A percentile compares a stretch with the other conserved stretches of the same genome.
These are phyloP conservation scores for Helogale parvula DNA, from an alignment of 2,113 vertebrate genomes.

Conservation along the genomic window DNA sequence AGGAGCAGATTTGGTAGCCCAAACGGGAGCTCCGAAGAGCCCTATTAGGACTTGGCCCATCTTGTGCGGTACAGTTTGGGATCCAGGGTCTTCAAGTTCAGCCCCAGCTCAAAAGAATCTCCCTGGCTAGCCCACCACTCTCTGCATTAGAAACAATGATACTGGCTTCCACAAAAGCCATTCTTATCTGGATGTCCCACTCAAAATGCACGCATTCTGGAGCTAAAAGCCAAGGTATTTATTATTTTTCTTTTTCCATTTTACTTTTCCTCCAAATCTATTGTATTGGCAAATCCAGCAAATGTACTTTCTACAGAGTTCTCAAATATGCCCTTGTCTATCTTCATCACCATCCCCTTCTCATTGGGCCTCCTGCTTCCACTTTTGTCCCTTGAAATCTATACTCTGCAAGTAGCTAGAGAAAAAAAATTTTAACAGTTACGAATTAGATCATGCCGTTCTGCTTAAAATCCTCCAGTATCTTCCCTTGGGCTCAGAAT, in stretches of 20 bases:
- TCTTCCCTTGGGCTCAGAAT: conserved; percentile 30
- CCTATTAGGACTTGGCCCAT: background rate
- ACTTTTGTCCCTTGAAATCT: background rate
- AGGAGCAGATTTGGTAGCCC: background rate
- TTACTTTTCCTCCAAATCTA: background rate
- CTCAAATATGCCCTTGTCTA: background rate
- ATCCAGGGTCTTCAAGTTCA: background rate
- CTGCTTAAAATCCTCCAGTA: conserved; percentile 5
- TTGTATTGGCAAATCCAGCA: background rate
- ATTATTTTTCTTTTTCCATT: background rate
- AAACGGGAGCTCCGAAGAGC: background rate
- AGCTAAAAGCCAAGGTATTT: background rate
- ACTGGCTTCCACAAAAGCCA: background rate
- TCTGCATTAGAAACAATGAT: background rate
- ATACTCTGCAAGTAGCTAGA: background rate
- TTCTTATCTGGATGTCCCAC: background rate
- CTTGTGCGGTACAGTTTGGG: background rate
- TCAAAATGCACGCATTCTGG: background rate
- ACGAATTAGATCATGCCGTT: background rate
- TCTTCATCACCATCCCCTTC: background rate
- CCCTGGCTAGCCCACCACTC: no score
- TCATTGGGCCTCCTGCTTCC: background rate
- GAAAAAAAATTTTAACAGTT: conserved; percentile 31
- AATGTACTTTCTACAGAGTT: background rate
- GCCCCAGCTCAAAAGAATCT: background rate